Evolutionary conservation across 2,113 vertebrate species (phyloP), one percentile per base, ranked within the genome.

Genomic region (Atlantisia rogersi): DNA sequence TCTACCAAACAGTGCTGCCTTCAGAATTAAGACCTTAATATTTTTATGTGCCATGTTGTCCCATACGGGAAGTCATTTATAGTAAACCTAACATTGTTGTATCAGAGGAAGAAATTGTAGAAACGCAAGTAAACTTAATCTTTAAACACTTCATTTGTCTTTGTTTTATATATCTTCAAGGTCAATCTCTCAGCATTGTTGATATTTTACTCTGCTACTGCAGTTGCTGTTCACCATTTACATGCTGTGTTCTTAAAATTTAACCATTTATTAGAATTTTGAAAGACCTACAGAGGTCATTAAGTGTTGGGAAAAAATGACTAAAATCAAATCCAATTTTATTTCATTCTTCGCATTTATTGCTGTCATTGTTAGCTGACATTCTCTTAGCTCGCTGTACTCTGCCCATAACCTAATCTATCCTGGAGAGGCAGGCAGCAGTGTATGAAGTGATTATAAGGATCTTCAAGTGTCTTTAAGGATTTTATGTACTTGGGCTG

Each of bases 391-490:
- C 50, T 73, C 32, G 5, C 29, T 64, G 20, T 42, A 55, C 37
- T 87, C 70, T 90, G 50, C 8, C 35, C n/a, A 35, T 74, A 87
- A 77, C 88, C 82, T 91, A 50, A 82, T 77, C 67, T 80, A 5
- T 56, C 5, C 26, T 70, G 73, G 88, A 81, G 85, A 83, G 56
- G 42, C 76, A 59, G 68, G 21, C 46, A 90, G 62, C 75, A 37
- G 39, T 11, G 5, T 70, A 1, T 63, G 35, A 81, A 90, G 71
- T 86, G 58, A 56, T 80, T 90, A n/a, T 48, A n/a, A 78, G 46
- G 71, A 86, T 71, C 71, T 88, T 88, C 52, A 88, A 83, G 79
- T 60, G 52, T 83, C 80, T 75, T 86, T 86, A 90, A 39, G 88
- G 76, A 73, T 88, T 81, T 92, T 94, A 82, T 88, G 71, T 86